Evolutionary conservation across 1,140 invertebrate genomes (phyloP).

Genomic region (Halyomorpha halys): DNA sequence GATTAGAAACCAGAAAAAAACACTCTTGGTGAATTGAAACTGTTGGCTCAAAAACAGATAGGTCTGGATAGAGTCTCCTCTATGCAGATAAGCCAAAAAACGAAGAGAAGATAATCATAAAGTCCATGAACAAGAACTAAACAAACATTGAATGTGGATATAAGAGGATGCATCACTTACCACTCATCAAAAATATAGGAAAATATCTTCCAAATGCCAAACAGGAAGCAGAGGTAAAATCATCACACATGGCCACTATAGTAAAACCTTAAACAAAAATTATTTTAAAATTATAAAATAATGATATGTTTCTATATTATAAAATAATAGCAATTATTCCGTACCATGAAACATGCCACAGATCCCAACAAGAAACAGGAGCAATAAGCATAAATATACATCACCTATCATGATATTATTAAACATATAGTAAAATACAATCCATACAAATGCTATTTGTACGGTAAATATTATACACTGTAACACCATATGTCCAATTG

Average conservation of each 20-base stretch:
- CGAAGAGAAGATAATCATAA: no score
- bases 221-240: slow-evolving; percentile 32
- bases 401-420: slow-evolving; percentile 42
- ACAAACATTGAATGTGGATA: neutral
- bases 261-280: slow-evolving; percentile 27
- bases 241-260: slow-evolving; percentile 37
- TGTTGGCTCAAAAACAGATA: no score
- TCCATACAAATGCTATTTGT: slow-evolving; percentile 61
- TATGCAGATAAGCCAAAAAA: no score
- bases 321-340: neutral
- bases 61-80: no score
- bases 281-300: no score
- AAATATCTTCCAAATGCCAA: slow-evolving; percentile 34
- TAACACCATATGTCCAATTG: slow-evolving; percentile 71
- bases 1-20: no score
- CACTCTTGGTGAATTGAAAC: no score
- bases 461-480: slow-evolving; percentile 77
- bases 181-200: slow-evolving; percentile 33
- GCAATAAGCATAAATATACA: slow-evolving; percentile 38
- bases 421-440: slow-evolving; percentile 36
- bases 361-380: slow-evolving; percentile 43
- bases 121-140: no score
- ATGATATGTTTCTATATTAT: neutral
- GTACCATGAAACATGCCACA: slow-evolving; percentile 47
- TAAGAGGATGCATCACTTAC: slow-evolving; percentile 23